Percentiles rank a stretch among this genome's conserved stretches.
Conservation (phyloP, 2,797 vertebrate species). For the Serranus cabrilla region DNA sequence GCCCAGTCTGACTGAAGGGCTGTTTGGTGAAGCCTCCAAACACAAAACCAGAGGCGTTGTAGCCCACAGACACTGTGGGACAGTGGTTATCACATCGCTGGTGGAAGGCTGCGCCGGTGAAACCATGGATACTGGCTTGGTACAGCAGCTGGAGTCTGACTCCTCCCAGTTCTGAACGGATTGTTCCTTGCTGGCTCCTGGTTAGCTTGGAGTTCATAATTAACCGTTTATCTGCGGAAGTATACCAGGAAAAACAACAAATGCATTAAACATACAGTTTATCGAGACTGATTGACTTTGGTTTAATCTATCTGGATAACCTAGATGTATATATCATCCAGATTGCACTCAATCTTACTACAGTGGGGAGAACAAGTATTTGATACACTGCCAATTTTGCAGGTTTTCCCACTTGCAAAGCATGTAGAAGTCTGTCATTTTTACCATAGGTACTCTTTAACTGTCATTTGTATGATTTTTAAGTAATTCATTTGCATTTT, state of each 20-base stretch:
- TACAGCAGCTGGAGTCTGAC: slow-evolving; percentile 65
- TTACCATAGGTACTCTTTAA: too few species aligned
- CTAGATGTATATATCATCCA: too few species aligned
- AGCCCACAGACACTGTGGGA: slow-evolving; percentile 79
- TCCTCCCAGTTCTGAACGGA: slow-evolving; percentile 54
- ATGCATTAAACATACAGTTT: too few species aligned
- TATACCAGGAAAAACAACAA: neutral
- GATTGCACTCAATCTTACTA: too few species aligned
- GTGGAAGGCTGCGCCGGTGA: slow-evolving; percentile 64
- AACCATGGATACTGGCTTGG: slow-evolving; percentile 75
- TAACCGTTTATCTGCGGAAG: too few species aligned
- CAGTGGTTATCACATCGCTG: slow-evolving; percentile 64
- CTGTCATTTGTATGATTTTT: too few species aligned
- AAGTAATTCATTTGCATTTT: too few species aligned
- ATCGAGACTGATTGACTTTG: too few species aligned
- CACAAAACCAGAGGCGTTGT: slow-evolving; percentile 61
- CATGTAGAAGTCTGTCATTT: too few species aligned
- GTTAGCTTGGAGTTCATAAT: slow-evolving; percentile 48
- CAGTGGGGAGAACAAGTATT: neutral
- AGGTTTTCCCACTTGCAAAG: too few species aligned
- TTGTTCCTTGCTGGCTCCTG: slow-evolving; percentile 8
- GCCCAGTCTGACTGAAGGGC: slow-evolving; percentile 55
- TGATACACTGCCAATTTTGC: too few species aligned
- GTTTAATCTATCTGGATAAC: too few species aligned
- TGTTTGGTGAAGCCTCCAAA: slow-evolving; percentile 77